Base-by-base conservation (phyloP, 2,113 vertebrate species). In the Todiramphus saurophagus region DNA sequence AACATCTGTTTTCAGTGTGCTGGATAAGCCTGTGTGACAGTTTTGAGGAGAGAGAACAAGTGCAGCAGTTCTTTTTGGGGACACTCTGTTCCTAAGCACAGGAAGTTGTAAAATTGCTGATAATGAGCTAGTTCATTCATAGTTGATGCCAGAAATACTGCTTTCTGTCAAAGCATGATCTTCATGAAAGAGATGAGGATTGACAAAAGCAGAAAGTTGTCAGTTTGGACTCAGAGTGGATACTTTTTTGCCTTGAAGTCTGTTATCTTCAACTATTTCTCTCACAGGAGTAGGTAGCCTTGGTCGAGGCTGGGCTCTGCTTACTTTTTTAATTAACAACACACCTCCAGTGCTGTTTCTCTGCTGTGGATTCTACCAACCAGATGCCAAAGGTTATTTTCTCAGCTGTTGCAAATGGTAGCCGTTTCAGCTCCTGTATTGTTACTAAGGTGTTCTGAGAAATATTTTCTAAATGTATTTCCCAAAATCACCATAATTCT, bases 91-190 rank as follows among this genome's bases (percentile, higher is more conserved):
- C 91, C 63, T 93, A 82, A 96, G 91, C 39, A 48, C 85, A 95
- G 95, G 95, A 96, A 98, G 88, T 88, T 94, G 77, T 97, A 96
- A 97, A 97, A 94, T 87, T 78, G 80, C 85, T 82, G 97, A 90
- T 94, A 97, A 93, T 2, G 23, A 97, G 89, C 93, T 93, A 53
- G 91, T 96, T 97, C 93, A 82, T 94, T 97, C 95, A 95, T 84
- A 93, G 66, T 87, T 94, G 91, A 62, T 91, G 63, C 60, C 89
- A 73, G 93, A 96, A 97, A 91, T 95, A 94, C 63, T 85, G 51
- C 81, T 55, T 95, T 93, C 83, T 84, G 63, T 89, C 48, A 73
- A 97, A 56, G 85, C 75, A 48, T 30, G 23, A 35, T 70, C 83
- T 94, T 72, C 4, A 6, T 92, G 87, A 91, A 94, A 66, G 80